Base-by-base conservation (phyloP, 2,797 vertebrate genomes). In the Echiichthys vipera region DNA sequence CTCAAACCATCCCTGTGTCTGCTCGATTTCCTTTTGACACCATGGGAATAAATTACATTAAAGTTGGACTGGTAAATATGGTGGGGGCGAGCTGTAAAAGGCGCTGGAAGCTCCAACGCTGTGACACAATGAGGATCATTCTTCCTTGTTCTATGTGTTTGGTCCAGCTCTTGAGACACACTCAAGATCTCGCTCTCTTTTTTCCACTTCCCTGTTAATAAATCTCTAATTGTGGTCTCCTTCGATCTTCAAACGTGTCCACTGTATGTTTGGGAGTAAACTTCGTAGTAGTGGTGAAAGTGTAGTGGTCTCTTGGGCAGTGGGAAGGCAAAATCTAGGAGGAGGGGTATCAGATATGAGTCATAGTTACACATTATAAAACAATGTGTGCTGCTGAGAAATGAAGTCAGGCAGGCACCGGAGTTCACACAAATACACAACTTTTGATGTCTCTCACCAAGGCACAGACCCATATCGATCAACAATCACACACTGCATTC, bases 81-180 rank as follows among this genome's bases (percentile, higher is more conserved):
- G 66, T 5, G 45, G 68, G 68, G 63, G 47, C 9, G 42, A 77
- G 74, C 53, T 70, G 82, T 53, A 84, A 78, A 74, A 76, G 53
- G 59, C 66, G 74, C 58, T 15, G 45, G 74, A 53, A 56, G 59
- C 36, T 74, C 18, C 71, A 86, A 79, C 64, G 71, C 58, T 32
- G 59, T 78, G 64, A 32, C 71, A 90, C 86, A 90, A 88, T 71
- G 76, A 67, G 30, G 43, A 65, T 73, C 77, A 80, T 87, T 89
- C 65, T 89, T 88, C 65, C 50, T 59, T 6, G 24, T 55, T 80
- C n/a, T 65, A 29, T 73, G 51, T 53, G 45, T 73, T 59, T 64
- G 24, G 11, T 73, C 42, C 40, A 53, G 64, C 61, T 67, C 45
- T 70, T 45, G 14, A 69, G 43, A 84, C 66, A 69, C 53, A 77